Evolutionary conservation across 37 sponge, comb jelly and placozoan species (phyloP).

Genomic region (Agelas oroides): DNA sequence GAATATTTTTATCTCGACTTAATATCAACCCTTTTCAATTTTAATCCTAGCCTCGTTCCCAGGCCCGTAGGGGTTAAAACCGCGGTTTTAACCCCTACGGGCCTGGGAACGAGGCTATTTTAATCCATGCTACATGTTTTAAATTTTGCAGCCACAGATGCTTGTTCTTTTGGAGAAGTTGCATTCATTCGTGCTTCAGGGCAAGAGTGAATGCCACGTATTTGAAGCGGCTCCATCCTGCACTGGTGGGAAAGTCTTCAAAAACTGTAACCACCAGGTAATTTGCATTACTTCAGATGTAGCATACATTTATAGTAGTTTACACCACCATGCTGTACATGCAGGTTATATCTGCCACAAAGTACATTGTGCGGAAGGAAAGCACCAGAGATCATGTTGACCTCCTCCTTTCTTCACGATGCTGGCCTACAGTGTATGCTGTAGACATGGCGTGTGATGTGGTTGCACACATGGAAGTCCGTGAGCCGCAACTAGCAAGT

Average conservation of each 20-base stretch:
- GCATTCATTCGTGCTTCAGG: neutral
- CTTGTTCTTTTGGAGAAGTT: neutral
- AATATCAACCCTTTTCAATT: too few species aligned
- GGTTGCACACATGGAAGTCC: slow-evolving; percentile 16
- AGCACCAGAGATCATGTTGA: slow-evolving; percentile 37
- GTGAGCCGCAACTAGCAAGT: slow-evolving; percentile 14
- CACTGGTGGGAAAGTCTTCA: slow-evolving; percentile 25
- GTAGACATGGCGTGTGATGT: slow-evolving; percentile 32
- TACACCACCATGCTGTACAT: neutral
- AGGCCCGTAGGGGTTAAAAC: too few species aligned
- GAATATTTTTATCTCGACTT: too few species aligned
- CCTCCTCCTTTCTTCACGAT: slow-evolving; percentile 8
- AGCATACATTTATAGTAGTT: neutral
- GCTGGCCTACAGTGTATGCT: slow-evolving; percentile 23
- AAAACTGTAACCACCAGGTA: slow-evolving; percentile 32
- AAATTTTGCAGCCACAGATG: slow-evolving; percentile 16
- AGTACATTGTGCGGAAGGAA: slow-evolving; percentile 25
- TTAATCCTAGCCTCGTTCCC: too few species aligned
- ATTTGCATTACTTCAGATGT: neutral
- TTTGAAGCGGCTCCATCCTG: slow-evolving; percentile 25
- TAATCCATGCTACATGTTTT: neutral
- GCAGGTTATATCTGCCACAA: slow-evolving; percentile 22
- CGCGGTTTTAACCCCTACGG: neutral
- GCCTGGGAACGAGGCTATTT: too few species aligned
- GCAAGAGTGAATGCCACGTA: slow-evolving; percentile 26